Percentiles rank a stretch among this genome's conserved stretches.
Evolutionary conservation across 2,888 invertebrate species (phyloP).

Genomic region (Tetanocera ferruginea): DNA sequence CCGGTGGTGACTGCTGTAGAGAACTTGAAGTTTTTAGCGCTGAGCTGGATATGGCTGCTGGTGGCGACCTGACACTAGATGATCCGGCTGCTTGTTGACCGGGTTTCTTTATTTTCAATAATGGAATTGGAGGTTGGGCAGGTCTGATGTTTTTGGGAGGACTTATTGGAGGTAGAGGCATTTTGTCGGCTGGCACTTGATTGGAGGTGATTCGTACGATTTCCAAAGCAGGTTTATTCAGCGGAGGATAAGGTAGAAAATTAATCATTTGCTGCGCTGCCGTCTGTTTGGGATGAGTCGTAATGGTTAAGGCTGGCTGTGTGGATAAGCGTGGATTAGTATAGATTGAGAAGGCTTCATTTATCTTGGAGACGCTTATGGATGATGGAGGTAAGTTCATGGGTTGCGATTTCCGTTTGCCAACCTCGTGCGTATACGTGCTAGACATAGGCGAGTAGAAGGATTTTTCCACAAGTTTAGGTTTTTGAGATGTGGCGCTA

Average conservation of each 20-base stretch:
- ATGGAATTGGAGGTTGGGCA: conserved; percentile 72
- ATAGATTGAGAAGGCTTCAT: conserved; percentile 45
- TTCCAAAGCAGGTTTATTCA: conserved; percentile 60
- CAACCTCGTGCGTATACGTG: conserved; percentile 55
- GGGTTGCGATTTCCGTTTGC: conserved; percentile 47
- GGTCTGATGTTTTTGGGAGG: conserved; percentile 60
- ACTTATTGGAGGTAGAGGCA: conserved; percentile 49
- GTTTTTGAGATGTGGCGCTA: conserved; percentile 45
- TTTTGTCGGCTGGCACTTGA: conserved; percentile 43
- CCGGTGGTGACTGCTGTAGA: conserved; percentile 59
- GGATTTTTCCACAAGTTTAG: conserved; percentile 47
- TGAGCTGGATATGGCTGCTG: conserved; percentile 2
- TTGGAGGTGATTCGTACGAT: conserved; percentile 61
- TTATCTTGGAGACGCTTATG: conserved; percentile 56
- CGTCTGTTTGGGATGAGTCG: conserved; percentile 31
- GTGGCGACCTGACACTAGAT: background rate
- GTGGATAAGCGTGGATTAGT: background rate
- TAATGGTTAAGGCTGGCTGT: conserved; percentile 24
- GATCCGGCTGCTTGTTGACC: conserved; percentile 44
- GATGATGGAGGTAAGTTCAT: conserved; percentile 56
- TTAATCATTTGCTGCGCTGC: conserved; percentile 33
- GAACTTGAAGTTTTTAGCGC: background rate
- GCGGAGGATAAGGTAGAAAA: conserved; percentile 29
- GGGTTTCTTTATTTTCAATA: conserved; percentile 71
- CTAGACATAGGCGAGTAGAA: conserved; percentile 56